A percentile compares a stretch with the other conserved stretches of the same genome.
Conservation (phyloP, 2,888 invertebrate species). For the Pollenia angustigena region DNA sequence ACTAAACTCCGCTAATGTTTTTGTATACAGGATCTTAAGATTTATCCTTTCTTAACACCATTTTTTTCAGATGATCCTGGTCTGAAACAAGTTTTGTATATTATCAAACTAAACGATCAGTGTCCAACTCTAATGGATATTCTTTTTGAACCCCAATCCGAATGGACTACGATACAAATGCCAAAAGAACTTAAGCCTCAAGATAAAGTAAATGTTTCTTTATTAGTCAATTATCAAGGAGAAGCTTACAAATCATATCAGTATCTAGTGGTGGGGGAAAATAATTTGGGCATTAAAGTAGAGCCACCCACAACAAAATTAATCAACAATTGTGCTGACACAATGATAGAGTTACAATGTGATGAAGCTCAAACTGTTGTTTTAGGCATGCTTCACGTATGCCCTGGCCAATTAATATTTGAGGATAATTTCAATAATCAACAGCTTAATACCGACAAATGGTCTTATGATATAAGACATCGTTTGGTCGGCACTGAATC, state of each 20-base stretch:
- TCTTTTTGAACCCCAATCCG: conserved; percentile 74
- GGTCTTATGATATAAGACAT: conserved; percentile 87
- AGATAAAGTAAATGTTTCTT: conserved; percentile 77
- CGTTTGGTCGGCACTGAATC: conserved; percentile 84
- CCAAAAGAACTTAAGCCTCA: conserved; percentile 72
- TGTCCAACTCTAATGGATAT: conserved; percentile 78
- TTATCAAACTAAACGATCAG: conserved; percentile 77
- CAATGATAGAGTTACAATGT: conserved; percentile 26
- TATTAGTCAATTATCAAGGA: conserved; percentile 78
- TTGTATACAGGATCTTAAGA: not conserved
- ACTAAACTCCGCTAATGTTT: too few relatives aligned
- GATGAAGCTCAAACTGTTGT: conserved; percentile 53
- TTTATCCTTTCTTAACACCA: not conserved
- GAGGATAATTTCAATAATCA: conserved; percentile 86
- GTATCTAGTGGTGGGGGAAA: conserved; percentile 50
- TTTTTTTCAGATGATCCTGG: conserved; percentile 77
- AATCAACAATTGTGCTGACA: conserved; percentile 29
- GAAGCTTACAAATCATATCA: conserved; percentile 69
- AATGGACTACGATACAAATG: conserved; percentile 77
- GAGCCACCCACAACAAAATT: not conserved
- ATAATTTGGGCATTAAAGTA: conserved; percentile 32
- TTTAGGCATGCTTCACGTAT: conserved; percentile 39
- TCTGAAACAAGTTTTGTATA: conserved; percentile 76
- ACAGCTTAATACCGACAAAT: conserved; percentile 83
- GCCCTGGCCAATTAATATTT: conserved; percentile 85